Evolutionary conservation across 1,140 invertebrate species (phyloP), one percentile per base, ranked within the genome.

Genomic region (Phocides pigmalion): DNA sequence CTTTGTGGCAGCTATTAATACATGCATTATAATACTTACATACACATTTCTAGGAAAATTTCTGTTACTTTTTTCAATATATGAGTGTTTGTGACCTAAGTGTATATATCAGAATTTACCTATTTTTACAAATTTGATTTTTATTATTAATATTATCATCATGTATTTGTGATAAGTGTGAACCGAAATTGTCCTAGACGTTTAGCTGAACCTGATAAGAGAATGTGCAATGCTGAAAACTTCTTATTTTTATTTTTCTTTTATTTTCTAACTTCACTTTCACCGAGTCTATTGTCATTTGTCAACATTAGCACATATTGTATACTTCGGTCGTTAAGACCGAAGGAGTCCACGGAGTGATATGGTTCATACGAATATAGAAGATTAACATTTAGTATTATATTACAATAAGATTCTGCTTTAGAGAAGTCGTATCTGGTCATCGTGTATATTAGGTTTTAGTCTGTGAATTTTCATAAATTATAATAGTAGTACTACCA

Each of bases 141-240:
- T 8, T 28, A 28, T 1, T 4, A 1, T 28, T 3, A 28, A 1
- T 28, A 6, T 28, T 28, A 28, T 8, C 25, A 28, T n/a, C n/a
- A n/a, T n/a, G n/a, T 28, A 28, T 28, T 28, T 28, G 2, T 28
- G 9, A 28, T 28, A 8, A 3, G 28, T 72, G 75, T 76, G 74
- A 84, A 85, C 84, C 62, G 74, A 79, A 83, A 81, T 86, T 82
- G 46, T 39, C 70, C 76, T 84, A 84, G 76, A 81, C 50, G 62
- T 78, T 82, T 90, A 90, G 86, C 84, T 87, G 79, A 82, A 83
- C 84, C 85, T 89, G 70, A 87, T 79, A 84, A 72, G 84, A 88
- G 88, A 90, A 90, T 90, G 88, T 90, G 88, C 87, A 84, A 89
- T 90, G 87, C 88, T 89, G 82, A 87, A 65, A 75, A 86, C 82